phyloP scores from a whole-genome alignment of 2,888 invertebrate genomes.

The Cenopis cana region DNA sequence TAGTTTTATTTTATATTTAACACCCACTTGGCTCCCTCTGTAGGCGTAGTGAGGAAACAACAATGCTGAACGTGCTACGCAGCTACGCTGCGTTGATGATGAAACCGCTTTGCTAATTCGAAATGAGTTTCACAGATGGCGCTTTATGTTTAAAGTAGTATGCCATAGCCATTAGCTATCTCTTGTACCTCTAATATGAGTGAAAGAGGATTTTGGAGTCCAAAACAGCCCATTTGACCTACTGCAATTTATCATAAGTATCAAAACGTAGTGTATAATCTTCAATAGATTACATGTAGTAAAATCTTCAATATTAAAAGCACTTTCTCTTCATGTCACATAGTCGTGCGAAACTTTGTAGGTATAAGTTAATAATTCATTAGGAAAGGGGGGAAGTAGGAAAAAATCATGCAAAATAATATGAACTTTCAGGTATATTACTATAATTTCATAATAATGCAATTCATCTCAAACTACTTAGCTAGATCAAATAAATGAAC shows the following conservation, averaged over 20 bases:
- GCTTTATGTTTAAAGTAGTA: not conserved
- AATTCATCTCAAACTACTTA: not conserved
- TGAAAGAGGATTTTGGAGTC: too few relatives aligned
- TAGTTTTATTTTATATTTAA: not conserved
- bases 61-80: not conserved
- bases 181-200: too few relatives aligned
- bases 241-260: too few relatives aligned
- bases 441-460: too few relatives aligned
- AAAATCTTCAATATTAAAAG: too few relatives aligned
- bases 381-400: not conserved
- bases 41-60: not conserved
- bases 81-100: too few relatives aligned
- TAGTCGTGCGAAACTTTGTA: too few relatives aligned
- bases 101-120: not conserved
- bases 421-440: not conserved
- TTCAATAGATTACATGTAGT: too few relatives aligned
- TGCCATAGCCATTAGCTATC: too few relatives aligned
- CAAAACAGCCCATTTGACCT: too few relatives aligned
- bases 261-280: too few relatives aligned
- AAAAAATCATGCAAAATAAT: not conserved
- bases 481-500: not conserved
- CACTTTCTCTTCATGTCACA: too few relatives aligned
- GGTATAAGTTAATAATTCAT: not conserved
- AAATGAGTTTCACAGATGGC: slow-evolving; percentile 1
- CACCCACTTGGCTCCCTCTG: not conserved